Conservation (phyloP, 1,140 invertebrate species). For the Micrasema longulum region DNA sequence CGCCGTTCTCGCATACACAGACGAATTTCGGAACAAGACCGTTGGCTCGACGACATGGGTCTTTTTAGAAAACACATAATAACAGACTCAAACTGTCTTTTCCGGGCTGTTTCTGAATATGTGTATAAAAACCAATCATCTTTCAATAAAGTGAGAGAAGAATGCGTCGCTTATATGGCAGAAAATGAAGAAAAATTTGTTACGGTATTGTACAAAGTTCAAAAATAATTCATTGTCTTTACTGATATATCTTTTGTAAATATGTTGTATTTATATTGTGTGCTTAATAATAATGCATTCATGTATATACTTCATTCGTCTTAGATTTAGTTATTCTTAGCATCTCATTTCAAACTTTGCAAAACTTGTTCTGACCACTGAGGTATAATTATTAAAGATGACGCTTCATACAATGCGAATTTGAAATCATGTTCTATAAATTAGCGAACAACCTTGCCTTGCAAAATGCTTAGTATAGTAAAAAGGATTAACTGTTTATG, state of each 20-base stretch:
- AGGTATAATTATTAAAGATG: too few relatives aligned
- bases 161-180: conserved; percentile 79
- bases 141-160: conserved; percentile 78
- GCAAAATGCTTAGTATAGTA: too few relatives aligned
- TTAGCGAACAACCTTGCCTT: too few relatives aligned
- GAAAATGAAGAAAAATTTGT: conserved; percentile 67
- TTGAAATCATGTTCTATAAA: too few relatives aligned
- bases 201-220: conserved; percentile 14
- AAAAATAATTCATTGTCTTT: neutral
- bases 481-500: too few relatives aligned
- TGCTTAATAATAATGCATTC: neutral
- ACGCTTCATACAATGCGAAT: too few relatives aligned
- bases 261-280: neutral
- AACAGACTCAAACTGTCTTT: conserved; percentile 86
- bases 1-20: conserved; percentile 26
- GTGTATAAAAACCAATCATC: conserved; percentile 83
- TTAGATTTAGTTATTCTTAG: neutral
- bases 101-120: conserved; percentile 87
- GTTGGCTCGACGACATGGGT: conserved; percentile 81
- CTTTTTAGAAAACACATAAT: conserved; percentile 86
- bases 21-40: conserved; percentile 60
- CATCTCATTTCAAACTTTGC: too few relatives aligned
- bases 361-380: too few relatives aligned
- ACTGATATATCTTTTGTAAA: conserved; percentile 1
- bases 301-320: neutral